Base-by-base conservation (phyloP, 2,113 vertebrate genomes). In the Glareola pratincola region DNA sequence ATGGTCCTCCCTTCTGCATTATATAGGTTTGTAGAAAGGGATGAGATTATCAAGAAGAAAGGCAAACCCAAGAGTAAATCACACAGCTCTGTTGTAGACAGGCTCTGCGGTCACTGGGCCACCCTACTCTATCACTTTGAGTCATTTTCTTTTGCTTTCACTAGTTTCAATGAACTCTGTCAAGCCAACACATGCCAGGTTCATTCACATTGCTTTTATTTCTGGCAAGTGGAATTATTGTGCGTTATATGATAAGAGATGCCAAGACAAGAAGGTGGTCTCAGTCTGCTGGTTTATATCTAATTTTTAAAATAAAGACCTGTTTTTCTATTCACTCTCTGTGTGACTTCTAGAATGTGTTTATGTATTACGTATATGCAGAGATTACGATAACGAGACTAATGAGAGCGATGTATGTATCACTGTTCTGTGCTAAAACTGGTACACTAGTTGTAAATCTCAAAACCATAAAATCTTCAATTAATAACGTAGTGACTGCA, bases 331-430 rank as follows among this genome's bases (percentile, higher is more conserved):
- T 10, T 76, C 26, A 37, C 4, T 3, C 32, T 57, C 36, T 26
- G 10, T 4, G 10, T 62, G 29, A 53, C 26, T 81, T 57, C 23
- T 50, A 45, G 14, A 60, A 41, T 4, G 11, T 19, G 5, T 34
- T 85, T 17, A 30, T 10, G 2, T 27, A 22, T 11, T 36, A 67
- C 0, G 0, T 29, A 24, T 9, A 62, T 0, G 1, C 15, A 73
- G 74, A 87, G 15, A 64, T 0, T 29, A 30, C 1, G 8, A 69
- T 7, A 53, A 32, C 5, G 27, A 76, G 66, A 87, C 78, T 39
- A 34, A 20, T 77, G 29, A 91, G 22, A 6, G 48, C 3, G 2
- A 69, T 3, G 2, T 3, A 37, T 8, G 4, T 17, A 45, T 62
- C 29, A 14, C 51, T 56, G 39, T 47, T 86, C 43, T 68, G 14